Evolutionary conservation across 1,140 invertebrate species (phyloP), one percentile per base, ranked within the genome.

Genomic region (Heliothis virescens): DNA sequence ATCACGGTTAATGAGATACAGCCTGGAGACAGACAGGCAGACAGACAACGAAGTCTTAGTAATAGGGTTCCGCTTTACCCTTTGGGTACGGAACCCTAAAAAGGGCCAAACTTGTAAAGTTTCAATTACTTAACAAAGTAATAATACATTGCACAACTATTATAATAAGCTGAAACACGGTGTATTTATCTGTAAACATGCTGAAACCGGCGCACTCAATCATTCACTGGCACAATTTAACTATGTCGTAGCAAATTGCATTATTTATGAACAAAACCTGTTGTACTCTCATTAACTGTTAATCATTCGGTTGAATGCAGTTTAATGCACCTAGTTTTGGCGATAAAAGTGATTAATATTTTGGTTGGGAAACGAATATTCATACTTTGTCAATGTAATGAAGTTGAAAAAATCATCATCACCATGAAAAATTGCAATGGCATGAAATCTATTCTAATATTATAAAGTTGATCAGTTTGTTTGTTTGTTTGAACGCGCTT

Each of bases 251-350:
- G 18, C 50, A 57, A 50, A 55, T 72, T 72, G 26, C n/a, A 72
- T 72, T 53, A 76, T 76, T 52, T 76, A 76, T 63, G 57, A 76
- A 52, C 47, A 60, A 63, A 63, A 76, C 59, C 60, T 76, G 74
- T 53, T 47, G 74, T 29, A 18, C 67, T 16, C n/a, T 41, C 18
- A 72, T 72, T 57, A 57, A 76, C 7, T n/a, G 41, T 47, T 65
- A 41, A 65, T 62, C 21, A 65, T 63, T 65, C 34, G 9, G 34
- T 3, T 5, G 16, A 15, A 16, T 65, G 13, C 34, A 65, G 62
- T 65, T 65, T 65, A 21, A 59, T 26, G 9, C 12, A 59, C 3
- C 3, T 59, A 59, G 18, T 26, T 59, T 26, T 21, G 11, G 16
- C 16, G 11, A 59, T 26, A 18, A 59, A 53, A 53, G n/a, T 3